phyloP scores from a whole-genome alignment of 2,797 vertebrate genomes.

The Anisognathus igniventris region DNA sequence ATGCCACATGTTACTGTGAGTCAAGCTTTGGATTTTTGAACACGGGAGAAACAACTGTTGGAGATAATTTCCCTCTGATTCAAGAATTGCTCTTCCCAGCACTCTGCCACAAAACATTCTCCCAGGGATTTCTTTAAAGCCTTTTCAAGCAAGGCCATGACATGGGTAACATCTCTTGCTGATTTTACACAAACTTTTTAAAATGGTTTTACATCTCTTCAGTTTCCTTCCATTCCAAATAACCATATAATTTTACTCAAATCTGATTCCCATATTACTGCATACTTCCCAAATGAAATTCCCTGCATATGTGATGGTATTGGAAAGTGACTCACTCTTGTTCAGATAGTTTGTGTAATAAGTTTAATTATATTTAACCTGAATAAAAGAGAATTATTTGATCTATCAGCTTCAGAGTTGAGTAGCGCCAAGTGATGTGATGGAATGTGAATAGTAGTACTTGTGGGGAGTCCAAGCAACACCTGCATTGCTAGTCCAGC shows the following conservation, averaged over 20 bases:
- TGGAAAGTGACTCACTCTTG: background rate
- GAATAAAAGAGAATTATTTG: background rate
- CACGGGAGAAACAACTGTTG: background rate
- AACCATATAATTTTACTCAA: background rate
- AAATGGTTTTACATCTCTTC: background rate
- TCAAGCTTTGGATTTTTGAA: background rate
- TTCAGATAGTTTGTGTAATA: background rate
- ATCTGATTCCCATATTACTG: background rate
- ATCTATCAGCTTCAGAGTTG: background rate
- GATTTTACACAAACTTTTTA: background rate
- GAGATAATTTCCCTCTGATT: background rate
- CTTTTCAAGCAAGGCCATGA: background rate
- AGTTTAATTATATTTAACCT: background rate
- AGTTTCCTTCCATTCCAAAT: background rate
- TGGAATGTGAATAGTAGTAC: background rate
- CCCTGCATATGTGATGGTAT: background rate
- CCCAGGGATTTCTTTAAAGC: background rate
- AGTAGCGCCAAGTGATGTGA: background rate
- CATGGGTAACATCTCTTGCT: background rate
- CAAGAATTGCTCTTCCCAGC: background rate
- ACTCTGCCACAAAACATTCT: background rate
- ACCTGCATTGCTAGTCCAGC: background rate
- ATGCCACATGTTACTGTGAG: background rate
- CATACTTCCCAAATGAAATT: background rate
- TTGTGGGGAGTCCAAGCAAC: background rate